phyloP scores from a whole-genome alignment of 2,797 vertebrate species.

The Salarias fasciatus region DNA sequence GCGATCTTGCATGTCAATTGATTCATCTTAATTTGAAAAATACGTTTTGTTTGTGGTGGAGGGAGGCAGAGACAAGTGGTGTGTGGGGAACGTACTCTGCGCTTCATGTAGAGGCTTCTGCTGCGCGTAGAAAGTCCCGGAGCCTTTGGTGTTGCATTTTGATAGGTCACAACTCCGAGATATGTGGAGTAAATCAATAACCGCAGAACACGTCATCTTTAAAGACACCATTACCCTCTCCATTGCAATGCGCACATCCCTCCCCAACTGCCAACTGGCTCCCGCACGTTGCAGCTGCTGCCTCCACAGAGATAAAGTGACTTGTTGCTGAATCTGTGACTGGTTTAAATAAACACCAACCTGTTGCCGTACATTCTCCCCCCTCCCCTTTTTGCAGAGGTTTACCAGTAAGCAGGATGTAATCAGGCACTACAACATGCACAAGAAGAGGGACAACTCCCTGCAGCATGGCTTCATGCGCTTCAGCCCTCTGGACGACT shows the following conservation, averaged over 20 bases:
- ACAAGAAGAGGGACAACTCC: slow-evolving; percentile 99
- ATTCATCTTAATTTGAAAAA: slow-evolving; percentile 83
- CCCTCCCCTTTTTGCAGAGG: slow-evolving; percentile 85
- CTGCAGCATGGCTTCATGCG: slow-evolving; percentile 99
- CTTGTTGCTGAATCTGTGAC: slow-evolving; percentile 82
- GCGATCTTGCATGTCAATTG: slow-evolving; percentile 86
- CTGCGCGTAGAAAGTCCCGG: slow-evolving; percentile 23
- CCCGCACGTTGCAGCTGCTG: slow-evolving; percentile 81
- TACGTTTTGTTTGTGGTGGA: slow-evolving; percentile 41
- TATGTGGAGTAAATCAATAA: slow-evolving; percentile 75
- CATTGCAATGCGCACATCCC: slow-evolving; percentile 58
- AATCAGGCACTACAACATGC: slow-evolving; percentile 99
- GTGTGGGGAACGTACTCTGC: slow-evolving; percentile 34
- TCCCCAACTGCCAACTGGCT: slow-evolving; percentile 77
- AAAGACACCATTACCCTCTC: slow-evolving; percentile 61
- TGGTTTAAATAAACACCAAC: slow-evolving; percentile 80
- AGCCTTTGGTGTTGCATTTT: slow-evolving; percentile 48
- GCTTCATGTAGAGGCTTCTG: slow-evolving; percentile 42
- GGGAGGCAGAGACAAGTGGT: slow-evolving; percentile 20
- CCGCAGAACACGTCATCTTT: slow-evolving; percentile 58
- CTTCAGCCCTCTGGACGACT: slow-evolving; percentile 99
- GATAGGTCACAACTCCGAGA: slow-evolving; percentile 57
- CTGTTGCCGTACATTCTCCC: slow-evolving; percentile 76
- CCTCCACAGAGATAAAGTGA: slow-evolving; percentile 82
- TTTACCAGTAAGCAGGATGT: slow-evolving; percentile 99